phyloP scores from a whole-genome alignment of 2,888 invertebrate genomes.

The Trissolcus japonicus region DNA sequence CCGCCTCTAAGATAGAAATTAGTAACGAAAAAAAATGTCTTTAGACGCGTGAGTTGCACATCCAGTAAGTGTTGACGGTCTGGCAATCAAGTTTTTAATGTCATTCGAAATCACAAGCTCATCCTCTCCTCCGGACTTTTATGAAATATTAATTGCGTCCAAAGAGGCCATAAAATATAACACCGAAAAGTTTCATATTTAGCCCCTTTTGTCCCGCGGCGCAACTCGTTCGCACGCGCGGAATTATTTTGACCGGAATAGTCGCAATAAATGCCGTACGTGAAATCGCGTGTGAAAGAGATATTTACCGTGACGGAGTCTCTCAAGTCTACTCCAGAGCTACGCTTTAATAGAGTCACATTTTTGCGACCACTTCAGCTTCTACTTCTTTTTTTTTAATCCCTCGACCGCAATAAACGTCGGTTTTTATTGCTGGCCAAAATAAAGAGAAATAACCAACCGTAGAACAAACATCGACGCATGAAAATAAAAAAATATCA shows the following conservation, averaged over 20 bases:
- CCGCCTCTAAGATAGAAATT: constrained; percentile 42
- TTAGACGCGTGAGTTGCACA: constrained; percentile 23
- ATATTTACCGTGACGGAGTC: constrained; percentile 17
- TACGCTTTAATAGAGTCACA: constrained; percentile 10
- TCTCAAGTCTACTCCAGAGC: constrained; percentile 8
- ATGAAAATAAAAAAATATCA: neutral
- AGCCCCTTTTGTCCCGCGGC: constrained; percentile 1
- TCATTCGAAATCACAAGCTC: constrained; percentile 19
- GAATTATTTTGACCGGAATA: constrained; percentile 13
- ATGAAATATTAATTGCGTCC: too few relatives aligned
- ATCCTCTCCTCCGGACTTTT: too few relatives aligned
- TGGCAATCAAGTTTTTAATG: constrained; percentile 11
- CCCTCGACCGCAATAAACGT: neutral
- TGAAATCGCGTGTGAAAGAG: constrained; percentile 12
- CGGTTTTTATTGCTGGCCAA: neutral
- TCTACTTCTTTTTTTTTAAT: neutral
- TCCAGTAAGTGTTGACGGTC: constrained; percentile 9
- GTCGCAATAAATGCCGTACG: constrained; percentile 11
- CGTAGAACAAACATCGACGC: neutral
- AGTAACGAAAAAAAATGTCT: constrained; percentile 50
- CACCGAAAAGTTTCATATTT: neutral
- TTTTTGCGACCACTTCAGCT: constrained; percentile 10
- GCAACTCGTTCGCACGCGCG: constrained; percentile 8
- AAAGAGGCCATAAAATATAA: too few relatives aligned
- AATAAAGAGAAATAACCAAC: neutral